Evolutionary conservation across 2,888 invertebrate species (phyloP).

Genomic region (Pandemis heparana): DNA sequence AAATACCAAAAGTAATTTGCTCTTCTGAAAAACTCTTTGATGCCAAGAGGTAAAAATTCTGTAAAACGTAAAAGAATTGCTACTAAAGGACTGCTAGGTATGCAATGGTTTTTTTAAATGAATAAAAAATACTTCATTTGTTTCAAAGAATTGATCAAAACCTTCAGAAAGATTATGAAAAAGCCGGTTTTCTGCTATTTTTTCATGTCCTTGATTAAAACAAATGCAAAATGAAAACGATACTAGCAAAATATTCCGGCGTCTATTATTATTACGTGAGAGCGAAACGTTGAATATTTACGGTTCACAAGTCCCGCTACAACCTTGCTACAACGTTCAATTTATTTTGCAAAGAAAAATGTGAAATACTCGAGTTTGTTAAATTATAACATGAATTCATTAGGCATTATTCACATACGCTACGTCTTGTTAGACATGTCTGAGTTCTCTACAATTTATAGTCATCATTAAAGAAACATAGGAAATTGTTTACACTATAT

Average conservation of each 20-base stretch:
- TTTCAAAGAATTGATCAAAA: too few relatives aligned
- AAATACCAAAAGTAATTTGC: not conserved
- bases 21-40: conserved; percentile 17
- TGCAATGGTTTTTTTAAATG: not conserved
- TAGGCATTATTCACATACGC: too few relatives aligned
- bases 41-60: not conserved
- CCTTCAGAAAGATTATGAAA: too few relatives aligned
- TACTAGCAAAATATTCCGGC: too few relatives aligned
- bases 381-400: too few relatives aligned
- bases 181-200: too few relatives aligned
- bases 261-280: not conserved
- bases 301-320: not conserved
- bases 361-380: too few relatives aligned
- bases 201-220: not conserved
- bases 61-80: not conserved
- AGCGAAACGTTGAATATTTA: not conserved
- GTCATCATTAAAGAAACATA: too few relatives aligned
- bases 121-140: not conserved
- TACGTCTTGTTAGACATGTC: too few relatives aligned
- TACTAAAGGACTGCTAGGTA: not conserved
- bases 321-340: not conserved
- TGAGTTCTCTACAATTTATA: too few relatives aligned
- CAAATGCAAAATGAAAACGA: not conserved
- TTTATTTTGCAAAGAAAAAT: not conserved
- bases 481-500: too few relatives aligned